These are phyloP conservation scores for Anisognathus igniventris DNA, from an alignment of 2,797 vertebrate genomes.

Conservation along the genomic window DNA sequence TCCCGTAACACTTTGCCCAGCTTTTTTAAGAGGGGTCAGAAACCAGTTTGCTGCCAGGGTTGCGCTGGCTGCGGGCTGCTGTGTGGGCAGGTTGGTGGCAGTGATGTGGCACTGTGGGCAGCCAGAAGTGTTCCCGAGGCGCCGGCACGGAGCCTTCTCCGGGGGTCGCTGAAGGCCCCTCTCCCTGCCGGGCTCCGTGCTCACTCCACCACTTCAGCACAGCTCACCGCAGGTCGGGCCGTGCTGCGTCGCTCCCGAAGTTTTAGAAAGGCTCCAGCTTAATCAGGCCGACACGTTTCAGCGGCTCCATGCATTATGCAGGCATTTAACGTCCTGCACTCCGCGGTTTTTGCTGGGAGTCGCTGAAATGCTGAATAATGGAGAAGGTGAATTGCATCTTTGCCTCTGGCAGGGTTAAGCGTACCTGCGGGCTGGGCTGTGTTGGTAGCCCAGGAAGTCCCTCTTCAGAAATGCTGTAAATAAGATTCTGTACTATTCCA, in stretches of 20 bases:
- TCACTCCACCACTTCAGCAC: not conserved
- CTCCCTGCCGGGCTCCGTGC: not conserved
- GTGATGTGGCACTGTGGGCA: slow-evolving; percentile 1
- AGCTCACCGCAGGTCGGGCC: not conserved
- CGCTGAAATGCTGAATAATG: slow-evolving; percentile 11
- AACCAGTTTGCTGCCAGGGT: not conserved
- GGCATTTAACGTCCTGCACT: not conserved
- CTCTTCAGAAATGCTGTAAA: not conserved
- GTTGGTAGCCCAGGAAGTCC: not conserved
- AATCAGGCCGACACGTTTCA: not conserved
- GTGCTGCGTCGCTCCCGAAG: not conserved
- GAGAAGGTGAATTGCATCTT: not conserved
- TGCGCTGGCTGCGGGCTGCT: not conserved
- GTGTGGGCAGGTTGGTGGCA: not conserved
- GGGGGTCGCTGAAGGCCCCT: not conserved
- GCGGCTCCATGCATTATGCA: not conserved
- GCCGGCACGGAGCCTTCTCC: not conserved
- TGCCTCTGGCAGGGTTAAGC: not conserved
- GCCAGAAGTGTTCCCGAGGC: not conserved
- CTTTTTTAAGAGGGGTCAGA: not conserved
- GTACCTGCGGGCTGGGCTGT: not conserved
- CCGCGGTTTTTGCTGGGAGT: not conserved
- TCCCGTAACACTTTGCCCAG: not conserved
- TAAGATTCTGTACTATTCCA: not conserved
- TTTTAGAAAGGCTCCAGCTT: not conserved